Evolutionary conservation across 2,113 vertebrate genomes (phyloP).

Genomic region (Bos taurus): DNA sequence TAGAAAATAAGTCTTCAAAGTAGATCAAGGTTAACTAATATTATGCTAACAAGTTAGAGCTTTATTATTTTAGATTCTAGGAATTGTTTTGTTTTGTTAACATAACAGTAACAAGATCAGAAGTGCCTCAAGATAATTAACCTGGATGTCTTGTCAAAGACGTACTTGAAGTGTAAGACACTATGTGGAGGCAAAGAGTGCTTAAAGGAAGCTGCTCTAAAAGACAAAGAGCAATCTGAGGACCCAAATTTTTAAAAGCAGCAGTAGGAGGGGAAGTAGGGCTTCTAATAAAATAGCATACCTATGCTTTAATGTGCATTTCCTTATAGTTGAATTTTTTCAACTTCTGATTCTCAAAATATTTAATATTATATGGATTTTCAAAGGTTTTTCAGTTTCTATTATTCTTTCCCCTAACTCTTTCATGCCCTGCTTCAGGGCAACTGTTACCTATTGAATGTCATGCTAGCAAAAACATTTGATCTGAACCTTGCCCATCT

Average conservation of each 20-base stretch:
- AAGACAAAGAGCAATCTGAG: background rate
- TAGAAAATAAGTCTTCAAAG: constrained; percentile 12
- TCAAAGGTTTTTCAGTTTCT: constrained; percentile 69
- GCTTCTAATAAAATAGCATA: background rate
- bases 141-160: background rate
- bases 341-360: constrained; percentile 60
- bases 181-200: background rate
- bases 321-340: constrained; percentile 44
- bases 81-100: background rate
- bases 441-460: constrained; percentile 76
- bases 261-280: background rate
- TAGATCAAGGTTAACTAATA: background rate
- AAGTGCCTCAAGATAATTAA: background rate
- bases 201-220: background rate
- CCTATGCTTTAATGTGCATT: background rate
- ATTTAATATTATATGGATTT: constrained; percentile 64
- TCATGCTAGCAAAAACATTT: constrained; percentile 71
- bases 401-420: constrained; percentile 72
- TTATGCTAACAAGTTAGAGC: background rate
- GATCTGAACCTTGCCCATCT: constrained; percentile 71
- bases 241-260: background rate
- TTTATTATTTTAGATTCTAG: constrained; percentile 31
- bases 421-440: constrained; percentile 72
- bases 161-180: background rate
- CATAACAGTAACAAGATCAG: background rate